Base-by-base conservation (phyloP, 1,140 invertebrate genomes). In the Andricus grossulariae region DNA sequence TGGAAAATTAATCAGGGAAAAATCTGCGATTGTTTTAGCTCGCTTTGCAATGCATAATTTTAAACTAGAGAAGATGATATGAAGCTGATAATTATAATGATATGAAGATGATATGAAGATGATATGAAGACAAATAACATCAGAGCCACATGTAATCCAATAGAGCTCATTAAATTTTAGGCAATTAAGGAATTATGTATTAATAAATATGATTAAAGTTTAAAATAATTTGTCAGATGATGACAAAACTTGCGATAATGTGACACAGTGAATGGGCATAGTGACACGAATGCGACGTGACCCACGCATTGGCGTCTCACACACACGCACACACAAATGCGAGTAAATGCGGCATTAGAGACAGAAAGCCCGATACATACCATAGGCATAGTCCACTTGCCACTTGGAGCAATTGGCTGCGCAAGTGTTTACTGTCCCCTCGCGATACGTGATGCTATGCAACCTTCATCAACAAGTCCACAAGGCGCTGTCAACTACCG, bases 401-500 rank as follows among this genome's bases (percentile, higher is more conserved):
- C 86, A 90, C 88, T 90, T 90, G 87, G 85, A 84, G 85, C 88
- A 91, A 91, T 90, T 90, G 89, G 83, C 88, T 80, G 83, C 82
- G 86, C 88, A 89, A 91, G 88, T 91, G 89, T 91, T 91, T 91
- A 90, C 86, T 83, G 89, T 90, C 88, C 90, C 90, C 88, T 87
- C 82, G 80, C 79, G 72, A 70, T 89, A 91, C 89, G 89, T 90
- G 89, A 91, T 71, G 85, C 87, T 90, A 90, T 90, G 89, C 87
- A 87, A 87, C 83, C 83, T 84, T 84, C 83, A 80, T 76, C 73
- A 71, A 72, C 80, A 55, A 55, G n/a, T 72, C 39, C 39, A 75
- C 15, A 75, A 60, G 57, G 55, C 49, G 49, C 50, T 75, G 57
- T 57, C 51, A 71, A 71, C 49, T 25, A 71, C 66, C 74, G 74